These are phyloP conservation scores for Corythucha ciliata DNA, from an alignment of 2,888 invertebrate genomes.

Conservation along the genomic window DNA sequence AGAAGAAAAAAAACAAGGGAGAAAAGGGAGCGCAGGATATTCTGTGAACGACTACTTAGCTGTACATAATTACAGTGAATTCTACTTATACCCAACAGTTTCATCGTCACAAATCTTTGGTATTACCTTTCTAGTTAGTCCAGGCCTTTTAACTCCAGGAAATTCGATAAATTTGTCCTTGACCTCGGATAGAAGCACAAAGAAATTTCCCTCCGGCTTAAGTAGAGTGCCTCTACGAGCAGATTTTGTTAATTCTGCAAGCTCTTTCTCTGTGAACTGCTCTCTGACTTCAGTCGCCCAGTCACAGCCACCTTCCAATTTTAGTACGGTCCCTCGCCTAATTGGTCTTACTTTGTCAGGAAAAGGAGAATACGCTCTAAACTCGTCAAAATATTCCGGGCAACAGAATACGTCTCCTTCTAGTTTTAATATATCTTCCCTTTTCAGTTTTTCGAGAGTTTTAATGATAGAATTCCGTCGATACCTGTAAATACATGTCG, in stretches of 20 bases:
- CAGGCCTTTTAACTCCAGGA: slow-evolving; percentile 28
- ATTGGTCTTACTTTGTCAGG: slow-evolving; percentile 16
- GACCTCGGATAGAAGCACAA: slow-evolving; percentile 25
- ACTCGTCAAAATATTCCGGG: slow-evolving; percentile 28
- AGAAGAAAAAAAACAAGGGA: too few species aligned
- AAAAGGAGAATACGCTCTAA: slow-evolving; percentile 5
- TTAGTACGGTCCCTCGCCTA: slow-evolving; percentile 30
- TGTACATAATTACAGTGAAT: too few species aligned
- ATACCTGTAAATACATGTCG: too few species aligned
- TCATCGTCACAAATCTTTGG: too few species aligned
- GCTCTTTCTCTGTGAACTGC: slow-evolving; percentile 23
- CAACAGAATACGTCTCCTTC: slow-evolving; percentile 28
- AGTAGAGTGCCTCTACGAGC: not conserved
- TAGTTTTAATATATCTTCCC: slow-evolving; percentile 25
- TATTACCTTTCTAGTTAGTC: slow-evolving; percentile 30
- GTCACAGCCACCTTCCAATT: slow-evolving; percentile 29
- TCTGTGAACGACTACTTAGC: too few species aligned
- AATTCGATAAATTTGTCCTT: slow-evolving; percentile 31
- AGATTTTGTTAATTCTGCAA: not conserved
- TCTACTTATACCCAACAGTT: too few species aligned
- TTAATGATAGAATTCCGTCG: slow-evolving; percentile 24
- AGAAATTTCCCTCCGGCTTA: slow-evolving; percentile 28
- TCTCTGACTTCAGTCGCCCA: slow-evolving; percentile 28
- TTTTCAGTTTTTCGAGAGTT: slow-evolving; percentile 19
- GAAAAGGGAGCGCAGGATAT: too few species aligned